Evolutionary conservation across 2,113 vertebrate genomes (phyloP), one percentile per base, ranked within the genome.

Genomic region (Toxostoma redivivum): DNA sequence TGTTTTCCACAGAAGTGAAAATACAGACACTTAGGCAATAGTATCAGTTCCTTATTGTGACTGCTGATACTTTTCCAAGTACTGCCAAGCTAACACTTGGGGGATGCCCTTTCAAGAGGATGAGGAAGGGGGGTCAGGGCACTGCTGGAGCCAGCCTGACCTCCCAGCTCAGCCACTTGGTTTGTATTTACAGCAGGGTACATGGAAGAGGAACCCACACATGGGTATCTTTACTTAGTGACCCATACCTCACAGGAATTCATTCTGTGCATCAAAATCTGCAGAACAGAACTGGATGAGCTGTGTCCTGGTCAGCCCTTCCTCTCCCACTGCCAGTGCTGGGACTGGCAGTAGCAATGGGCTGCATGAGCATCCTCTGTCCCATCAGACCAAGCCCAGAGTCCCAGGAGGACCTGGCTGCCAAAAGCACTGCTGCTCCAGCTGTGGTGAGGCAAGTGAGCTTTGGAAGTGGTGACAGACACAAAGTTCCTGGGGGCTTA

Each of bases 81-180:
- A 3, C 40, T 54, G 54, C 67, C 74, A 40, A 50, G 35, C 9
- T 18, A 27, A 21, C 3, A 2, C 9, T 25, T 66, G 57, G 53
- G 35, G 31, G 0, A 18, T 60, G 66, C 5, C 65, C 7, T 57
- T 86, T 33, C 23, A 58, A 83, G 58, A 1, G 0, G 1, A 73
- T 53, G 31, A 72, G 33, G 73, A 78, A 77, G 31, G 0, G 21
- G 31, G 5, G 3, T 15, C 48, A 79, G 65, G 35, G 11, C 40
- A 25, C 22, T 72, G 27, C 70, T 72, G 33, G 27, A 44, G 16
- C 48, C 44, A 53, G 1, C 8, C 47, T 28, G 56, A 18, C 37
- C 28, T 78, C 48, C 42, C 42, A 74, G 50, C n/a, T 57, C 50
- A 37, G 50, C 21, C 15, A 4, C 1, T 0, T 13, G 11, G 31